Percentiles rank a stretch among this genome's conserved stretches.
phyloP scores from a whole-genome alignment of 2,888 invertebrate genomes.

The Apomyelois bistriatella region DNA sequence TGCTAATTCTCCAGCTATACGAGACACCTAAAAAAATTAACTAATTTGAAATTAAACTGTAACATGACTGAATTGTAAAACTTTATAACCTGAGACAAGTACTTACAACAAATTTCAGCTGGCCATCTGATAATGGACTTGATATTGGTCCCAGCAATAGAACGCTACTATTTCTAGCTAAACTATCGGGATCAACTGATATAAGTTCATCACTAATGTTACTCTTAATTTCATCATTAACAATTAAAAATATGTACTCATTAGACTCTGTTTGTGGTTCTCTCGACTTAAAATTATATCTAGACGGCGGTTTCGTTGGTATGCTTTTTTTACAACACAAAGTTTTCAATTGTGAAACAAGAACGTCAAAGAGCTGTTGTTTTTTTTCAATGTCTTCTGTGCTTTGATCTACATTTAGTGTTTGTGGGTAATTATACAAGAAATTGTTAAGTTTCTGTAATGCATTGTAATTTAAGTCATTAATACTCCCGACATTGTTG shows the following conservation, averaged over 20 bases:
- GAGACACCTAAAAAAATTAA: slow-evolving; percentile 53
- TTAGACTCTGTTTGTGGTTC: slow-evolving; percentile 23
- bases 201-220: slow-evolving; percentile 56
- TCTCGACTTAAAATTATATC: slow-evolving; percentile 17
- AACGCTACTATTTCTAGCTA: slow-evolving; percentile 60
- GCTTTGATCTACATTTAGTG: slow-evolving; percentile 29
- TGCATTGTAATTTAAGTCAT: slow-evolving; percentile 47
- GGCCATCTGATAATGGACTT: slow-evolving; percentile 49
- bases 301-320: slow-evolving; percentile 25
- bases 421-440: slow-evolving; percentile 41
- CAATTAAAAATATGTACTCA: slow-evolving; percentile 64
- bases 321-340: slow-evolving; percentile 59
- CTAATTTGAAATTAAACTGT: no score
- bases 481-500: slow-evolving; percentile 31
- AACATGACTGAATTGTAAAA: no score
- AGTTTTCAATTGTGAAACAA: slow-evolving; percentile 61
- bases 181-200: slow-evolving; percentile 63
- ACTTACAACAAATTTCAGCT: slow-evolving; percentile 62
- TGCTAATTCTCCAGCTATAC: slow-evolving; percentile 59
- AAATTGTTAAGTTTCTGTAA: slow-evolving; percentile 55
- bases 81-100: background rate
- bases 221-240: slow-evolving; percentile 65
- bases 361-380: slow-evolving; percentile 61
- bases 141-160: slow-evolving; percentile 65
- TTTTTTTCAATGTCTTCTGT: slow-evolving; percentile 49